phyloP scores from a whole-genome alignment of 2,888 invertebrate species.

The Drosophila paranaensis region DNA sequence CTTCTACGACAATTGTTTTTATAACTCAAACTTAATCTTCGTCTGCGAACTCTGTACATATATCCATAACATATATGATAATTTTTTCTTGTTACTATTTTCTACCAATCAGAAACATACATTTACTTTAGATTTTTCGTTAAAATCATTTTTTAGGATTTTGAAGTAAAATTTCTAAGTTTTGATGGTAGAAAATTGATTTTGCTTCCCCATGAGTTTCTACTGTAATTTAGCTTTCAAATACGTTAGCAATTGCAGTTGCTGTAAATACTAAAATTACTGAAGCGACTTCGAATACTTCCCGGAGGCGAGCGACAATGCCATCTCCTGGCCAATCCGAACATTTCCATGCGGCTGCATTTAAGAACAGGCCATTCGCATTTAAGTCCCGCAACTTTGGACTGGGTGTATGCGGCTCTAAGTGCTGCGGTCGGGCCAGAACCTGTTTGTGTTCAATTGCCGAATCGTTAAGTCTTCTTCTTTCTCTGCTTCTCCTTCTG shows the following conservation, averaged over 20 bases:
- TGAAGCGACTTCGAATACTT: slow-evolving; percentile 9
- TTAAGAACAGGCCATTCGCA: slow-evolving; percentile 22
- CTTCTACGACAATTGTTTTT: no score
- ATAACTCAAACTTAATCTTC: no score
- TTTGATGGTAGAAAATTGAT: background rate
- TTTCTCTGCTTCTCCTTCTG: background rate
- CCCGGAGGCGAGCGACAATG: slow-evolving; percentile 14
- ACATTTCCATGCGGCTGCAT: slow-evolving; percentile 20
- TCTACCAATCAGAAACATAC: no score
- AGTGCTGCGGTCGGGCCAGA: slow-evolving; percentile 14
- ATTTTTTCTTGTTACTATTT: no score
- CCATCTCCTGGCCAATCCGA: slow-evolving; percentile 9
- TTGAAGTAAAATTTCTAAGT: no score
- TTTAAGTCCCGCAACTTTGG: slow-evolving; percentile 33
- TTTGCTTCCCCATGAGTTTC: slow-evolving; percentile 13
- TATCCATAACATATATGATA: no score
- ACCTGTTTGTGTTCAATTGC: slow-evolving; percentile 52
- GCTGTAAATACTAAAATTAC: slow-evolving; percentile 43
- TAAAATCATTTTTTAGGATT: no score
- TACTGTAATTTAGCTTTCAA: slow-evolving; percentile 26
- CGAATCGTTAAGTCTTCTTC: slow-evolving; percentile 32
- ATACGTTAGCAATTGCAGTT: slow-evolving; percentile 38
- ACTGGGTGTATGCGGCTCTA: slow-evolving; percentile 1
- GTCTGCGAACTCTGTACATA: no score
- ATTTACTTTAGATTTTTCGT: no score